Percentiles rank a stretch among this genome's conserved stretches.
These are phyloP conservation scores for Diarsia dahlii DNA, from an alignment of 2,888 invertebrate species.

Conservation along the genomic window DNA sequence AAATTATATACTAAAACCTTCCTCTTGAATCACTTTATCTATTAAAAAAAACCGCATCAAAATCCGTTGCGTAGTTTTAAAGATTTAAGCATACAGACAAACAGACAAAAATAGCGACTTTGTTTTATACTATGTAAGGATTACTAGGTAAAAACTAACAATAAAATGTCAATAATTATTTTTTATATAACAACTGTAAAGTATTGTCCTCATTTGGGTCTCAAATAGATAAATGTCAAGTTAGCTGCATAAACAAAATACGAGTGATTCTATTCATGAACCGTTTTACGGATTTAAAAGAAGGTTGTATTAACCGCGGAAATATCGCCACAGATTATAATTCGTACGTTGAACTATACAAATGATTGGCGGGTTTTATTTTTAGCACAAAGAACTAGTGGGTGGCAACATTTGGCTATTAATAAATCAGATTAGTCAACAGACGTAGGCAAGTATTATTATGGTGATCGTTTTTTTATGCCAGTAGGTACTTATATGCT, in stretches of 20 bases:
- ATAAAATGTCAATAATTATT: no score
- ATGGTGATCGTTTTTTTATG: background rate
- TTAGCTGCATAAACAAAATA: background rate
- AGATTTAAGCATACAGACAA: no score
- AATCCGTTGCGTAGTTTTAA: no score
- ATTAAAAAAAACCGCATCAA: no score
- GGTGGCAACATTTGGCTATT: background rate
- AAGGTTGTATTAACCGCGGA: constrained; percentile 13
- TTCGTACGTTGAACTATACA: constrained; percentile 43
- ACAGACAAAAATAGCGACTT: no score
- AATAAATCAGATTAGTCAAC: constrained; percentile 2
- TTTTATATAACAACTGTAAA: no score
- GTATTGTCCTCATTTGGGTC: no score
- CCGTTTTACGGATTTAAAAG: constrained; percentile 2
- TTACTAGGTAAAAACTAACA: no score
- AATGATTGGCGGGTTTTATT: constrained; percentile 1
- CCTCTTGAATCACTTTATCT: no score
- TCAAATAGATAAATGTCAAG: no score
- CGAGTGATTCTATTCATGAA: background rate
- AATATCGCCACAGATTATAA: constrained; percentile 21
- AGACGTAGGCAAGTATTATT: background rate
- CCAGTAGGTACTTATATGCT: background rate
- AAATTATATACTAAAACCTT: no score
- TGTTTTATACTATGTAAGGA: no score
- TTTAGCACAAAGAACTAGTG: background rate